phyloP scores from a whole-genome alignment of 2,113 vertebrate genomes.

The Dinomys branickii region DNA sequence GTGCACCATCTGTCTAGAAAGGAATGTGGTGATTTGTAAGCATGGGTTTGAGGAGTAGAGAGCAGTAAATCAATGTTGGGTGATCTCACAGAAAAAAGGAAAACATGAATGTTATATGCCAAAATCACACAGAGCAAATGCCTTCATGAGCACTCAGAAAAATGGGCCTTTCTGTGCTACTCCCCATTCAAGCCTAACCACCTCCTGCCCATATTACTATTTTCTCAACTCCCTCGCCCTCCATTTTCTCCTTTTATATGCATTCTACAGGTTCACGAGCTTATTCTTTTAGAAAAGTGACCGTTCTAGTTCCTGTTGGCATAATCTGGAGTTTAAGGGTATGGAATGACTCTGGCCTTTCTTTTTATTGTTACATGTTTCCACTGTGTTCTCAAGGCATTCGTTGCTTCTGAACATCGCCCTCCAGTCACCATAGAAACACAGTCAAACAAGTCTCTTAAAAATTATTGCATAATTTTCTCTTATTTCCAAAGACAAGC shows the following conservation, averaged over 20 bases:
- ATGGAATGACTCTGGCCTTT: background rate
- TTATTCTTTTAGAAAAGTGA: background rate
- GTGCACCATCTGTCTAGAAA: background rate
- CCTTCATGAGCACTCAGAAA: background rate
- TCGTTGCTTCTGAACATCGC: background rate
- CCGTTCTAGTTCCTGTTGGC: background rate
- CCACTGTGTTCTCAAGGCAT: background rate
- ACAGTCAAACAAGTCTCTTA: background rate
- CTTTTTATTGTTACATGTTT: background rate
- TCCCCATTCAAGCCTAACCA: background rate
- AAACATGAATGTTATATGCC: background rate
- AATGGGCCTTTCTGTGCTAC: background rate
- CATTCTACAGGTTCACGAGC: background rate
- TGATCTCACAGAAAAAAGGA: background rate
- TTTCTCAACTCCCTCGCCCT: background rate
- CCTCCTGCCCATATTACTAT: background rate
- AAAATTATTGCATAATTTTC: background rate
- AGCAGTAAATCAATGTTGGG: fast-evolving
- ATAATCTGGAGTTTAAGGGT: background rate
- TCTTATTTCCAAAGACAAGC: slow-evolving; percentile 20
- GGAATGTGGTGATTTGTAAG: background rate
- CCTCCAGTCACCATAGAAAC: background rate
- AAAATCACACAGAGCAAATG: background rate
- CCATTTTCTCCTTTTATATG: fast-evolving
- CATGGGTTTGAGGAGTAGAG: background rate